Evolutionary conservation across 1,140 invertebrate species (phyloP), one percentile per base, ranked within the genome.

Genomic region (Drosophila asahinai): DNA sequence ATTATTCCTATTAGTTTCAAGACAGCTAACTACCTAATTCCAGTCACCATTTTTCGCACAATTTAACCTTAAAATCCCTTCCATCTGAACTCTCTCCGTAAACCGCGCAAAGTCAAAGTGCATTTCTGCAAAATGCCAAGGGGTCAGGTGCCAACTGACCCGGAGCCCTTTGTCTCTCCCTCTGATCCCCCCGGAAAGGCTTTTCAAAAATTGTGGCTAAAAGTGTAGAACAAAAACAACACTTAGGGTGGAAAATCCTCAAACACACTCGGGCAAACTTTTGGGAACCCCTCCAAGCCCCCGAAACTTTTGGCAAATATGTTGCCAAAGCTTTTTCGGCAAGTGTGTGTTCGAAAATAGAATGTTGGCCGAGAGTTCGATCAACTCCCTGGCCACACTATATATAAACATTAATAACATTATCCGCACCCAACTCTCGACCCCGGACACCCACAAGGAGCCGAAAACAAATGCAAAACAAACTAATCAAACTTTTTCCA

Each of bases 321-420:
- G 63, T 66, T 51, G 78, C 63, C 8, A 64, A 60, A 80, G 52
- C 58, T 74, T 59, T 73, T 73, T 74, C 30, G 57, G 64, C 40
- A 27, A 57, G 38, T 61, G 54, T 57, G 45, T 42, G 38, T 30
- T 61, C 17, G n/a, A 14, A 81, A 67, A 67, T 64, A 82, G 47
- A 79, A 68, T 75, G 57, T 45, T 62, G 60, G 47, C 42, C 60
- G 25, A 65, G 60, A 48, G 51, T 73, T 70, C 80, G 84, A 87
- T 87, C 76, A 67, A 75, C 67, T 61, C 22, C 43, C 36, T 19
- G 49, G 51, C 27, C 61, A 54, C 60, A 64, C 68, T 79, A 64
- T 71, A 67, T 77, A 71, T 51, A 81, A 81, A 90, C 78, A 87
- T 87, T 84, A 87, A 87, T 89, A 87, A 90, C 86, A 89, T 90